Base-by-base conservation (phyloP, 1,140 invertebrate species). In the Melipona quadrifasciata region DNA sequence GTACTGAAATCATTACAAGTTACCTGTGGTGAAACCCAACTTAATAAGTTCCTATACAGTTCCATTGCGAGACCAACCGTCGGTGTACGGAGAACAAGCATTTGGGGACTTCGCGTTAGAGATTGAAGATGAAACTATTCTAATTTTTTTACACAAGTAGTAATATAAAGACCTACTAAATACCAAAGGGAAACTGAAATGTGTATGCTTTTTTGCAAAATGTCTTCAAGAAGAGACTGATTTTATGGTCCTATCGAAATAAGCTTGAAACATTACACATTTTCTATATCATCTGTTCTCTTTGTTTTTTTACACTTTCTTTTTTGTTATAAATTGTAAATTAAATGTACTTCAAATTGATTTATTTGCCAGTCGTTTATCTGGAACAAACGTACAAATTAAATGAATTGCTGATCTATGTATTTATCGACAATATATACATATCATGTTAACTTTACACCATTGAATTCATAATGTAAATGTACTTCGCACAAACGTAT, bases 41-140 rank as follows among this genome's bases (percentile, higher is more conserved):
- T 97, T 51, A 97, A 97, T 91, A 96, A 96, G 90, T 96, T 96
- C 88, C 95, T 96, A 80, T 97, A 97, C 94, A 98, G 98, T 88
- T 97, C 97, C 3, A 96, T 99, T 39, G 98, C 98, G 1, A 94
- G 98, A 57, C 98, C 98, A 0, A 99, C 98, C 1, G 97, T 98
- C 19, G 98, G 98, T 2, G 96, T 97, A 21, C 94, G 97, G 87
- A 95, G 98, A 89, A 98, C 98, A 1, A 98, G 97, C 51, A 97
- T 99, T 91, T 99, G 98, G 98, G 97, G 97, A 4, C 94, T 98
- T 12, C 94, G 97, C 86, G 98, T 98, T 61, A 95, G 98, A 92
- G 98, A 98, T 94, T 98, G 90, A 95, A 83, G 16, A 47, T 75
- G 82, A 31, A 68, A 58, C 21, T 83, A 70, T 58, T 57, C 39